These are phyloP conservation scores for Cydia fagiglandana DNA, from an alignment of 1,140 invertebrate genomes.

Conservation along the genomic window DNA sequence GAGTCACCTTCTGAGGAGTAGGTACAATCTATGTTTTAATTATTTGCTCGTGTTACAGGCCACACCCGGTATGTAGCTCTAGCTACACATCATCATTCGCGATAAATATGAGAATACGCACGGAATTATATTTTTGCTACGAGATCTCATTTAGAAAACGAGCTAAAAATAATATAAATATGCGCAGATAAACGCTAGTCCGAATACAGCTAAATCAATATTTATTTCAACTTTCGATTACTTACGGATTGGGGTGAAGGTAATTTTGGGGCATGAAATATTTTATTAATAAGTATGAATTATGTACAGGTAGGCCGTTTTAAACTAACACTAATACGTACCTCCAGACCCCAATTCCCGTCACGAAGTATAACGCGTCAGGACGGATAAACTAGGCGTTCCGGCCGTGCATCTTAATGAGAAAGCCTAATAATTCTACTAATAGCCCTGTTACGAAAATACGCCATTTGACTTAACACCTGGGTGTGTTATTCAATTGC, in stretches of 20 bases:
- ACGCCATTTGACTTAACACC: constrained; percentile 40
- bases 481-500: background rate
- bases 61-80: no score
- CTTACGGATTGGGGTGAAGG: background rate
- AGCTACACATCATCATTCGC: no score
- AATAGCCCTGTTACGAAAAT: constrained; percentile 40
- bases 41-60: no score
- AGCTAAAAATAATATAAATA: no score
- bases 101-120: no score
- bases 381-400: constrained; percentile 45
- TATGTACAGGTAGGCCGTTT: background rate
- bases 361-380: constrained; percentile 55
- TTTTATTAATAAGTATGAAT: background rate
- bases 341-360: constrained; percentile 36
- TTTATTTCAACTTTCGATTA: no score
- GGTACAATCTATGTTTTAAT: no score
- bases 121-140: no score
- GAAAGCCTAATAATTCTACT: constrained; percentile 41
- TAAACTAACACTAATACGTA: background rate
- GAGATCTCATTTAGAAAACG: no score
- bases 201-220: no score
- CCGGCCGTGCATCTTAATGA: constrained; percentile 40
- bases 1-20: no score
- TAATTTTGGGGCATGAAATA: background rate
- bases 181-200: no score